Base-by-base conservation (phyloP, 2,113 vertebrate genomes). In the Osmerus mordax region DNA sequence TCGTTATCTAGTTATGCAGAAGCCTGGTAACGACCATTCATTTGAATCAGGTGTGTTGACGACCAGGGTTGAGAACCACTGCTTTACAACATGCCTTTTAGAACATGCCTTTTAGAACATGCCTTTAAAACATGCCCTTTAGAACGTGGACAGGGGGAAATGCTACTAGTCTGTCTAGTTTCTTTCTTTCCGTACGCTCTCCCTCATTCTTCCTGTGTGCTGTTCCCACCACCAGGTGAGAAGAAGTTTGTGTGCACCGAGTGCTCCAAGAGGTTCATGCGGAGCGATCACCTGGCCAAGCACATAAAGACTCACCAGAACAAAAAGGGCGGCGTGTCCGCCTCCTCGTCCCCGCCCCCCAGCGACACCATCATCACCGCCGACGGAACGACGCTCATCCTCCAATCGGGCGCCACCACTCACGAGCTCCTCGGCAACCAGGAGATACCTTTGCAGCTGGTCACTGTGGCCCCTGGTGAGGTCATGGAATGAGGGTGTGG, bases 221-320 rank as follows among this genome's bases (percentile, higher is more conserved):
- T 63, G 13, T 47, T 3, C 66, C 21, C 21, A 36, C 54, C 60
- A 84, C 92, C 92, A 99, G 97, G 97, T 83, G 97, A 99, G 91
- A 99, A 99, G 95, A 99, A 98, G 88, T 99, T 99, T 87, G 96
- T 97, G 91, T 99, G 97, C 92, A 93, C 91, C 14, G 96, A 99
- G 90, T 99, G 97, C 91, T 96, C 96, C 78, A 99, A 99, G 90
- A 94, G 97, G 86, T 99, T 99, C 87, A 99, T 99, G 97, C 94
- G 97, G 83, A 99, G 97, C 89, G 97, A 99, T 88, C 97, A 99
- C 85, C 95, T 99, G 94, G 96, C 97, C 94, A 99, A 99, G 94
- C 97, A 99, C 89, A 99, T 99, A 94, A 99, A 99, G 95, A 99
- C 97, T 88, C 97, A 99, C 91, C 95, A 96, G 87, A 98, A 99